Conservation (phyloP, 2,797 vertebrate species). For the Saxicola maurus region DNA sequence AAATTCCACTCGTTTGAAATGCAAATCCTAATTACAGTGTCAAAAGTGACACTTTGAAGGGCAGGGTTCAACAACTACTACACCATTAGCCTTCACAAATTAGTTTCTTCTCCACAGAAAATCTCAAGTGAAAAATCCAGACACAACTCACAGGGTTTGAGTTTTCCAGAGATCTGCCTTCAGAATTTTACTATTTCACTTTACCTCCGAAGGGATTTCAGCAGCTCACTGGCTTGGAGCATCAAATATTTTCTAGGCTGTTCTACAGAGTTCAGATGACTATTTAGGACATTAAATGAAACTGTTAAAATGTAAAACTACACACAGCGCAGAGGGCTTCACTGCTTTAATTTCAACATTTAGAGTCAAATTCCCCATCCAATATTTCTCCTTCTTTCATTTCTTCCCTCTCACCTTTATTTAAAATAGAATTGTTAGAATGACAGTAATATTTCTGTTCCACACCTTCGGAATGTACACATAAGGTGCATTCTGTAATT, state of each 20-base stretch:
- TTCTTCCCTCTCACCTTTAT: not conserved
- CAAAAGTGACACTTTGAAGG: not conserved
- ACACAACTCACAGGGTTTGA: rapidly evolving
- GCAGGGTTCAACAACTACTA: rapidly evolving
- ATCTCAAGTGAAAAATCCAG: not conserved
- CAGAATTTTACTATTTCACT: not conserved
- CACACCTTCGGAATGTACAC: too few species aligned
- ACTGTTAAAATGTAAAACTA: not conserved
- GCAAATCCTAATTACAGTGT: not conserved
- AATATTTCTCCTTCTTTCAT: not conserved
- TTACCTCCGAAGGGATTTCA: not conserved
- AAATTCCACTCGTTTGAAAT: not conserved
- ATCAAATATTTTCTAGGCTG: rapidly evolving
- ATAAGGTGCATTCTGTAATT: not conserved
- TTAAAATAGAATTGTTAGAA: not conserved
- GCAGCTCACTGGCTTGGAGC: not conserved
- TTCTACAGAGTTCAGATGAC: not conserved
- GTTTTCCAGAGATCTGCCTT: not conserved
- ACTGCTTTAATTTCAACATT: not conserved
- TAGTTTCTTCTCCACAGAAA: not conserved
- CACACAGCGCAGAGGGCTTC: not conserved
- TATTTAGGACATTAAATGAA: not conserved
- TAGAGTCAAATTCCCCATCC: not conserved
- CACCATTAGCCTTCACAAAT: not conserved
- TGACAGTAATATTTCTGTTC: not conserved